Conservation (phyloP, 2,113 vertebrate species). For the Malurus cyaneus region DNA sequence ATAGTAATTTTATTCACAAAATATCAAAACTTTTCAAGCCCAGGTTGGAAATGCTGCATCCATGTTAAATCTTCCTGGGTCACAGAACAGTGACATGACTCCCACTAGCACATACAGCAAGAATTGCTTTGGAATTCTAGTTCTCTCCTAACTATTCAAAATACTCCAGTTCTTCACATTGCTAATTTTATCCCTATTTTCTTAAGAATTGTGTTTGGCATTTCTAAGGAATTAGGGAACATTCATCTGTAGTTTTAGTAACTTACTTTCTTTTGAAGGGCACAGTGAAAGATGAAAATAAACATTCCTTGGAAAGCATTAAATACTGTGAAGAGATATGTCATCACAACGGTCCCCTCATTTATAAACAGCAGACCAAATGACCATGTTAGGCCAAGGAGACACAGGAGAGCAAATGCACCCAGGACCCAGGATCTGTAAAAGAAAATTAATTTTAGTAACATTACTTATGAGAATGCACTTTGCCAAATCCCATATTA, state of each 20-base stretch:
- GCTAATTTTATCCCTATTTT: neutral
- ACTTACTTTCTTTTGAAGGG: constrained; percentile 98
- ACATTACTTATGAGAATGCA: constrained; percentile 14
- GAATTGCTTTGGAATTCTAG: neutral
- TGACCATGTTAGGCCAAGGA: constrained; percentile 96
- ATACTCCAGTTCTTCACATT: neutral
- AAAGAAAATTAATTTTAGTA: constrained; percentile 71
- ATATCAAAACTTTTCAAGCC: neutral
- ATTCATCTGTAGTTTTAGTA: neutral
- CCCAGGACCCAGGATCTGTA: constrained; percentile 97
- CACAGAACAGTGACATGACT: neutral
- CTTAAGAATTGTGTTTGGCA: neutral
- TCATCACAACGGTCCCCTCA: constrained; percentile 94
- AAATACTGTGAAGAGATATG: constrained; percentile 98
- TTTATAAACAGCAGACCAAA: constrained; percentile 97
- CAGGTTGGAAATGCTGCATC: neutral
- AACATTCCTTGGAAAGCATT: constrained; percentile 99
- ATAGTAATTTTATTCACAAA: neutral
- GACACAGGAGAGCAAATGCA: constrained; percentile 92
- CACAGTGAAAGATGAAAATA: constrained; percentile 98
- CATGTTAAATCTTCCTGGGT: neutral
- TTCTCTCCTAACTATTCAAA: neutral
- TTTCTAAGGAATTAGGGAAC: neutral
- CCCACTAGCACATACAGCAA: neutral
- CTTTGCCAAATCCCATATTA: constrained; percentile 53